Evolutionary conservation across 2,797 vertebrate species (phyloP), one percentile per base, ranked within the genome.

Genomic region (Typhlichthys eigenmanni): DNA sequence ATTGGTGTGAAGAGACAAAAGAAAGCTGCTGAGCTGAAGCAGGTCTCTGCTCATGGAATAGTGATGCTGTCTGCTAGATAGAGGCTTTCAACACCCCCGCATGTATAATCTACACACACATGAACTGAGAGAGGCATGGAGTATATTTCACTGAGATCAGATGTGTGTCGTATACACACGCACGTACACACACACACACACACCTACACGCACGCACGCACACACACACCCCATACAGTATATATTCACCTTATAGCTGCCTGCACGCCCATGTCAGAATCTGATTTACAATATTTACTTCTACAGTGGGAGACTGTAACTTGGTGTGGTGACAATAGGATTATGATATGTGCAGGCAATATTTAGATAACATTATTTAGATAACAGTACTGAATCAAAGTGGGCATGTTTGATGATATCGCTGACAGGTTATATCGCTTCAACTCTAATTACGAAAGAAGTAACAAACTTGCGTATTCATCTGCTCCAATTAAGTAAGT

Each of bases 21-120:
- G 63, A 75, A 53, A 54, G 69, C 83, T 78, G 34, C 47, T 60
- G 0, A 64, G 85, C 80, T 75, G 81, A 74, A 82, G 83, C 46
- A 67, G 82, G 66, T 75, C 69, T 64, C 57, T 68, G 71, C 85
- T 89, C 81, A 82, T 90, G 72, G 82, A 86, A 88, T 90, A 91
- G 90, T 90, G 83, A 92, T 90, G 83, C 79, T 58, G 76, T 61
- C 72, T 75, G 76, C 78, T 80, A 89, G 81, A 88, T 85, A 74
- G 81, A 82, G 67, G 85, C 83, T 88, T 87, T 89, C 84, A 89
- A 81, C 80, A 71, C 46, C 3, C 10, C 46, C 51, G 68, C 71
- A 72, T 65, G 59, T 74, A 76, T 66, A 78, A 79, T 76, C 71
- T 13, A 73, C 65, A 67, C 53, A 65, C 54, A 62, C 50, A 74